phyloP scores from a whole-genome alignment of 2,113 vertebrate species.

The Carollia perspicillata region DNA sequence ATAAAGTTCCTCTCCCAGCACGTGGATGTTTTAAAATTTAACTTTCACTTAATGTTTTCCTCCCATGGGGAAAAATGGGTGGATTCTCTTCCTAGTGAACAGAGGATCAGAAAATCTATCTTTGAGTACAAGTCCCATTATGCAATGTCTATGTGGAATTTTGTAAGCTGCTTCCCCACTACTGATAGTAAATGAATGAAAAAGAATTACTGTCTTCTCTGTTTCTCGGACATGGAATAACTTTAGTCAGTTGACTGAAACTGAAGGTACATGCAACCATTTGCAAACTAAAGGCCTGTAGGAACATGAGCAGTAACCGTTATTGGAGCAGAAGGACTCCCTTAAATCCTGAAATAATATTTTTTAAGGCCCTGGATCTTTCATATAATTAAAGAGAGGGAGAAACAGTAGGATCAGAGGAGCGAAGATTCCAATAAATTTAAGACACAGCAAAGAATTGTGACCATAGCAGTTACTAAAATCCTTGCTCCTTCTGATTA shows the following conservation, averaged over 20 bases:
- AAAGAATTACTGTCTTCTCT: not conserved
- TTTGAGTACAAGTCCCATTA: not conserved
- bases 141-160: not conserved
- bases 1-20: not conserved
- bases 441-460: no score
- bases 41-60: not conserved
- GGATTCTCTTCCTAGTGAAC: not conserved
- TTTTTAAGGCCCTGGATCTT: no score
- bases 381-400: no score
- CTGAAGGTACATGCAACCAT: not conserved
- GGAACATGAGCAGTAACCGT: no score
- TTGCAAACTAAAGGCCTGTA: not conserved
- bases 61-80: not conserved
- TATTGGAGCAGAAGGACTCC: no score
- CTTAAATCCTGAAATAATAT: no score
- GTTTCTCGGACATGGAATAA: not conserved
- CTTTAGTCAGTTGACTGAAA: not conserved
- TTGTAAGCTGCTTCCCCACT: not conserved
- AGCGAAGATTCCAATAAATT: no score
- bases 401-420: no score
- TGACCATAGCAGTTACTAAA: no score
- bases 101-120: not conserved
- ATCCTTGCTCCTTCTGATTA: no score
- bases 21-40: not conserved
- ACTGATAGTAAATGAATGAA: not conserved